Evolutionary conservation across 2,113 vertebrate species (phyloP).

Genomic region (Chloropsis cyanopogon): DNA sequence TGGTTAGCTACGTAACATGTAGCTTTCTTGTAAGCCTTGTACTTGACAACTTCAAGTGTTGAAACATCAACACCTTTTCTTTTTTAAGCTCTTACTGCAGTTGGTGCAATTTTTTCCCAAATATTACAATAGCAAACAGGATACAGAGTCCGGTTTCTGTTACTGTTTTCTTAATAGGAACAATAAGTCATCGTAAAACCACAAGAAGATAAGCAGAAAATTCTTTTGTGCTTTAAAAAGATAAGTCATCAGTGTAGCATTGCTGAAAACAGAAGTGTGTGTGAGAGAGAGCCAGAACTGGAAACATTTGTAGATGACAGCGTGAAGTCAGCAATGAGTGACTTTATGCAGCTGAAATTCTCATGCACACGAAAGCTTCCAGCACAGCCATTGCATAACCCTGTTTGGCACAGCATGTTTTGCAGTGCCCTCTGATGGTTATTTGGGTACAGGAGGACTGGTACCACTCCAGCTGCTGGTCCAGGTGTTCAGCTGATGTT

Average conservation of each 20-base stretch:
- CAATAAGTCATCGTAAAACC: slow-evolving; percentile 59
- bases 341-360: background rate
- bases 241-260: background rate
- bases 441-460: background rate
- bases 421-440: slow-evolving; percentile 59
- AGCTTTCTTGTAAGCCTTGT: slow-evolving; percentile 43
- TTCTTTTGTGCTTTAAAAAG: slow-evolving; percentile 32
- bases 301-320: background rate
- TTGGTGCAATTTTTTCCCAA: slow-evolving; percentile 12
- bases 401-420: slow-evolving; percentile 17
- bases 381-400: background rate
- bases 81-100: slow-evolving; percentile 34
- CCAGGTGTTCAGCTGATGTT: background rate
- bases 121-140: slow-evolving; percentile 61
- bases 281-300: background rate
- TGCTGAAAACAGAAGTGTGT: slow-evolving; percentile 14
- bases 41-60: slow-evolving; percentile 46
- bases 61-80: slow-evolving; percentile 41
- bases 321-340: background rate
- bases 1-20: slow-evolving; percentile 30
- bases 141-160: slow-evolving; percentile 64
- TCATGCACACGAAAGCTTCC: background rate
- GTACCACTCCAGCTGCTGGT: background rate
- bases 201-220: slow-evolving; percentile 64
- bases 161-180: slow-evolving; percentile 68